Evolutionary conservation across 1,140 invertebrate species (phyloP), one percentile per base, ranked within the genome.

Genomic region (Anoplolepis gracilipes): DNA sequence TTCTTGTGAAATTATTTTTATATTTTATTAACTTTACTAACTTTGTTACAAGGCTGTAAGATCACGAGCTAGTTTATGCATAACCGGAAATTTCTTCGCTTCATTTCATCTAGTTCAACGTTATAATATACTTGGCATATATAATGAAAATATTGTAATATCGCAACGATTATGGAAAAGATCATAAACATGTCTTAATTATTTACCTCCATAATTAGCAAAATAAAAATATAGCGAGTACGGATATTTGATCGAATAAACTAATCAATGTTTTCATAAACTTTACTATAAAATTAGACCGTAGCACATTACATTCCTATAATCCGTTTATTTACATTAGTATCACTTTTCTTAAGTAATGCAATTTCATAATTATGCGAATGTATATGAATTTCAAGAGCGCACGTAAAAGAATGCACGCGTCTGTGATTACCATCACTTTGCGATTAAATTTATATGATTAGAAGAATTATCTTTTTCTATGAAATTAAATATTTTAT

Each of bases 271-370:
- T 36, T 33, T 28, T 55, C 53, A 22, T 69, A 55, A 85, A 88
- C 84, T 88, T 85, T 55, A 67, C 46, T n/a, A 85, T 73, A 85
- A 88, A 88, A 49, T 46, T 76, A 53, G 62, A 25, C 64, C 53
- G 30, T 25, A 77, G 46, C 46, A 28, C 30, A 75, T 76, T 75
- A 53, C 57, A 42, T 72, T 77, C 69, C 42, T 78, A 46, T 84
- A 84, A 84, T 76, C 79, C 79, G 39, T 79, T 70, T 73, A 42
- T 36, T 72, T 30, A n/a, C n/a, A n/a, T n/a, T n/a, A n/a, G 57
- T 70, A 78, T 79, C 42, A 87, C 59, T 88, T 88, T 65, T 78
- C 46, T 30, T 2, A 19, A 67, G 8, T 61, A 61, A 61, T 53
- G 49, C 57, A 39, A 16, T 88, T 88, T 77, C 72, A 70, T 77